A percentile compares a stretch with the other conserved stretches of the same genome.
Conservation (phyloP, 2,888 invertebrate species). For the Leucophenga montana region DNA sequence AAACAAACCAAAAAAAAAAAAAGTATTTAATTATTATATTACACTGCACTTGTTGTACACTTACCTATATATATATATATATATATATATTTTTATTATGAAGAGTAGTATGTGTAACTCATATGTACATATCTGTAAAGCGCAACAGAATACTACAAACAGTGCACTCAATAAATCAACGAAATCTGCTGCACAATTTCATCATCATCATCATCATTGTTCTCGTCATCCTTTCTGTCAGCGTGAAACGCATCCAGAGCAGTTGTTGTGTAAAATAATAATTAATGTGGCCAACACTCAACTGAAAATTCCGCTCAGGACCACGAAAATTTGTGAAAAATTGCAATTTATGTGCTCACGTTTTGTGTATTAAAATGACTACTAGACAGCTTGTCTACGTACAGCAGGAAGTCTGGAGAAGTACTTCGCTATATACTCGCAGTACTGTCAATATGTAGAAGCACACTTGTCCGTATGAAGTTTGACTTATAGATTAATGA, state of each 20-base stretch:
- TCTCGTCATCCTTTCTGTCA: not conserved
- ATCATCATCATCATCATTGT: slow-evolving; percentile 14
- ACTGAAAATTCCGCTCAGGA: not conserved
- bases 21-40: slow-evolving; percentile 13
- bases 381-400: slow-evolving; percentile 33
- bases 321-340: slow-evolving; percentile 63
- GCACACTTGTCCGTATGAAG: slow-evolving; percentile 49
- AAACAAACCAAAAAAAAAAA: no score
- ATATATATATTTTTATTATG: not conserved
- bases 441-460: slow-evolving; percentile 62
- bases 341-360: slow-evolving; percentile 54
- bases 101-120: no score
- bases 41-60: slow-evolving; percentile 11
- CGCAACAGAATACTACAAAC: no score
- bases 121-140: no score
- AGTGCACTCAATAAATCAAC: slow-evolving; percentile 57
- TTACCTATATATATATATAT: no score
- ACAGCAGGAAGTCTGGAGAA: slow-evolving; percentile 59
- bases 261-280: slow-evolving; percentile 25
- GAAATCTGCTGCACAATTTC: slow-evolving; percentile 59
- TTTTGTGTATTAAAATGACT: slow-evolving; percentile 46
- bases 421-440: slow-evolving; percentile 45
- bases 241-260: slow-evolving; percentile 4
- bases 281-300: slow-evolving; percentile 29
- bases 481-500: slow-evolving; percentile 57